Base-by-base conservation (phyloP, 2,797 vertebrate genomes). In the Odontamblyopus lacepedii region DNA sequence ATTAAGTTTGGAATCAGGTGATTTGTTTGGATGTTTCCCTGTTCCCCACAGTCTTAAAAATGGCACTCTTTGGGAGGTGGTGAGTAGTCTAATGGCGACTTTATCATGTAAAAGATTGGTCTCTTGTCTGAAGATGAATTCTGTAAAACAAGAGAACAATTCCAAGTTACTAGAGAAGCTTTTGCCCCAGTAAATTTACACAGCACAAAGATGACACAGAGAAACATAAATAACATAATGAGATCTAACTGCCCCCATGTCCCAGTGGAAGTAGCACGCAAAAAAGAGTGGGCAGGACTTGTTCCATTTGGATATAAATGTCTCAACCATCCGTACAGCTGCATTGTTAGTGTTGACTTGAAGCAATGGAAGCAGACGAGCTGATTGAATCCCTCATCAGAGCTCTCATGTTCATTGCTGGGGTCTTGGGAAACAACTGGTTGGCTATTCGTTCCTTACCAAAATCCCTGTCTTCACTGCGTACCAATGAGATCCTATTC, bases 371-470 rank as follows among this genome's bases (percentile, higher is more conserved):
- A 5, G 69, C 48, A 5, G 63, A 78, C 0, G 68, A 78, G 9
- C 38, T 91, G 79, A 73, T 89, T 18, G 87, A 92, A 70, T 84
- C 84, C 50, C 74, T 91, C 63, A 66, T 93, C 72, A 85, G 94
- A 77, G 83, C 51, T 0, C 23, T 91, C 30, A 92, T 94, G 88
- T 95, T 92, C 44, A 57, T 94, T 12, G 55, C 84, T 0, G 94
- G 94, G 2, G 87, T 95, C 62, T 55, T 94, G 13, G 95, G 95
- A 3, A 95, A 95, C 85, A 91, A 83, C 81, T 91, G 89, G 89
- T 79, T 95, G 81, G 91, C 81, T 2, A 50, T 93, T 1, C 70
- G 85, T 27, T 93, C 92, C 5, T 35, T 95, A 0, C 93, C 94
- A 0, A 44, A 35, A 13, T 73, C 75, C 19, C 85, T 55, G 62